These are phyloP conservation scores for Belonocnema kinseyi DNA, from an alignment of 1,140 invertebrate species.

Conservation along the genomic window DNA sequence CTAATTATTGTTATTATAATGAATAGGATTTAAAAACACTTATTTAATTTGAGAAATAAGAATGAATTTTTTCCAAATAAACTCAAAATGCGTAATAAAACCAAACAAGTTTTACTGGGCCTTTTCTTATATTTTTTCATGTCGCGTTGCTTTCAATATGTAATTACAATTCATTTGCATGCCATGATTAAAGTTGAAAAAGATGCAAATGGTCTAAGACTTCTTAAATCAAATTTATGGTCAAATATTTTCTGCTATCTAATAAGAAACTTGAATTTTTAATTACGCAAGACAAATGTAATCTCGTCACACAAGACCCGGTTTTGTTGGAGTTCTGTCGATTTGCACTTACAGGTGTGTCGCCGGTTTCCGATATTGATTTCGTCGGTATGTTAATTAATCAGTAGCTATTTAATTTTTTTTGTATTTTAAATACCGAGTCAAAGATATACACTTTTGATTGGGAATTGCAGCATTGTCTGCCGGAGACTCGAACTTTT, in stretches of 20 bases:
- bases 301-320: neutral
- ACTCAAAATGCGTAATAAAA: neutral
- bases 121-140: neutral
- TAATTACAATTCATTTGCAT: neutral
- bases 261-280: neutral
- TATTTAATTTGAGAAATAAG: neutral
- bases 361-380: constrained; percentile 14
- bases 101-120: neutral
- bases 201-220: too few relatives aligned
- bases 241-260: too few relatives aligned
- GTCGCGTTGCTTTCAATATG: neutral
- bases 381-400: constrained; percentile 19
- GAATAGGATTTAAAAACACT: neutral
- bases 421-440: constrained; percentile 8
- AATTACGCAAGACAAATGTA: neutral
- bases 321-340: neutral
- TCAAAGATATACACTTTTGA: neutral
- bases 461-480: constrained; percentile 9
- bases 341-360: constrained; percentile 19
- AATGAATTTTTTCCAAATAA: neutral
- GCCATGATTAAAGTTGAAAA: too few relatives aligned
- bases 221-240: too few relatives aligned
- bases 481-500: neutral
- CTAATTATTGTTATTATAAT: neutral
- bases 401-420: constrained; percentile 14